Evolutionary conservation across 92 coral and sea anemone genomes (phyloP).

Genomic region (Epizoanthus rinbou): DNA sequence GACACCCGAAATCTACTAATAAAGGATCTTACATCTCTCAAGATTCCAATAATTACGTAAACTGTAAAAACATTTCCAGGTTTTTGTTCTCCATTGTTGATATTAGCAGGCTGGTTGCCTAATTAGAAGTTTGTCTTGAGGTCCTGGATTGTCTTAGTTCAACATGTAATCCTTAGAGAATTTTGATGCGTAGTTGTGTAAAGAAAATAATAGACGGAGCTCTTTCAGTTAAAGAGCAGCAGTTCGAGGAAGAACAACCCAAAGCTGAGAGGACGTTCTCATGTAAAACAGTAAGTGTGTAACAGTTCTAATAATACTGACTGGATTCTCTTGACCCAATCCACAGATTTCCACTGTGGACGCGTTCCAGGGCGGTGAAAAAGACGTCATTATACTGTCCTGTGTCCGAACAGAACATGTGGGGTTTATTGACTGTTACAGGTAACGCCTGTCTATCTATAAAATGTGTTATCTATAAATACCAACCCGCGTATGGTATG

Average conservation of each 20-base stretch:
- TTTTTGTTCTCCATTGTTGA: too few species aligned
- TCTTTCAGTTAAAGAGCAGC: too few species aligned
- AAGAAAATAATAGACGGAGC: too few species aligned
- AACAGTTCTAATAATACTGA: neutral
- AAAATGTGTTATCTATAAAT: neutral
- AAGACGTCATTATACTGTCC: conserved; percentile 87
- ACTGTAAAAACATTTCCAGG: too few species aligned
- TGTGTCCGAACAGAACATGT: conserved; percentile 97
- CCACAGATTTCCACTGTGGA: conserved; percentile 95
- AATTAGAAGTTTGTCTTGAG: too few species aligned
- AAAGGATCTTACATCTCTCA: too few species aligned
- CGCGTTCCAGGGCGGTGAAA: conserved; percentile 98
- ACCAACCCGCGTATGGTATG: neutral
- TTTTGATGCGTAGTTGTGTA: too few species aligned
- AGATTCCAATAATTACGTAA: too few species aligned
- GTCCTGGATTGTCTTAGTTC: too few species aligned
- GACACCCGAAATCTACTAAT: too few species aligned
- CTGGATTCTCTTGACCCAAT: neutral
- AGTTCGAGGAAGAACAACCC: neutral
- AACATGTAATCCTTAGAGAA: too few species aligned
- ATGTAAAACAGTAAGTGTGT: neutral
- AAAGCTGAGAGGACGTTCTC: neutral
- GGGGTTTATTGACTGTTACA: conserved; percentile 95
- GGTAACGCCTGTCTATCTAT: conserved; percentile 48
- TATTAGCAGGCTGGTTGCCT: too few species aligned